Evolutionary conservation across 2,888 invertebrate species (phyloP).

Genomic region (Andrena chrysosceles): DNA sequence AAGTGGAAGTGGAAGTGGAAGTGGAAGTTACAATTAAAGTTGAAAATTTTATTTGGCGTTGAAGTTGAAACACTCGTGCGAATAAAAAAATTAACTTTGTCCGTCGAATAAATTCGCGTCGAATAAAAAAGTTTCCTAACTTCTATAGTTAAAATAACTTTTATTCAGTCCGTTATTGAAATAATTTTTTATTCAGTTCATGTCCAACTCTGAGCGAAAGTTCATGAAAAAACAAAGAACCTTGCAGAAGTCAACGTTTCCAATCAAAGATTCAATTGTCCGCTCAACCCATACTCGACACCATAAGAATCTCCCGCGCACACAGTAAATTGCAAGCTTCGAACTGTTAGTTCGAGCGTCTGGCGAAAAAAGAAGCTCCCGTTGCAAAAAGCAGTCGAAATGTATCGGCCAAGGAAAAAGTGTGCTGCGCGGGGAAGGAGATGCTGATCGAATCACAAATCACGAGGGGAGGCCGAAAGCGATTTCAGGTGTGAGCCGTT

Average conservation of each 20-base stretch:
- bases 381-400: conserved; percentile 29
- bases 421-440: background rate
- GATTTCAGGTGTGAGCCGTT: conserved; percentile 65
- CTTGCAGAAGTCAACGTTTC: background rate
- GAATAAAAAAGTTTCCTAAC: too few species aligned
- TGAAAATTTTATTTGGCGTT: too few species aligned
- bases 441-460: conserved; percentile 69
- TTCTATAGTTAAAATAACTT: too few species aligned
- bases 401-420: background rate
- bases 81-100: too few species aligned
- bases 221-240: background rate
- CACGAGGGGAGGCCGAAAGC: conserved; percentile 37
- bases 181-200: too few species aligned
- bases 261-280: background rate
- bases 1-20: too few species aligned
- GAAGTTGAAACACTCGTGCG: too few species aligned
- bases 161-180: too few species aligned
- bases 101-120: too few species aligned
- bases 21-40: too few species aligned
- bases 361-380: background rate
- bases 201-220: background rate
- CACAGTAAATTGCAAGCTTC: conserved; percentile 13
- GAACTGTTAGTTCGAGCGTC: background rate
- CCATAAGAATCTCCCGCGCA: background rate
- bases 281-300: background rate